Evolutionary conservation across 2,888 invertebrate genomes (phyloP), one percentile per base, ranked within the genome.

Genomic region (Zaprionus obscuricornis): DNA sequence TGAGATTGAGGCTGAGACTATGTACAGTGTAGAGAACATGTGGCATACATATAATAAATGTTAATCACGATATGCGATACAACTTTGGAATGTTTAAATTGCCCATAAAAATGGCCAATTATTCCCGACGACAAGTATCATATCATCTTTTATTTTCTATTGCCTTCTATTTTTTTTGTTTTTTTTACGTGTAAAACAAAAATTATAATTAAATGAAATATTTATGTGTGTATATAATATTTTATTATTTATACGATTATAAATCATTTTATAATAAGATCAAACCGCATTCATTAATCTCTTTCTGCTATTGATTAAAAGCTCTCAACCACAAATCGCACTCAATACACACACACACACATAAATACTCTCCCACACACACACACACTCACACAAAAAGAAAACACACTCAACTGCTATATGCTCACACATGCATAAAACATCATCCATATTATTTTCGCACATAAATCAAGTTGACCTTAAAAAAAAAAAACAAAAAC

Each of bases 391-490:
- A 14, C 14, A 27, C 31, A 43, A 29, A 49, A 24, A 24, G 24
- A 4, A 24, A 24, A 8, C n/a, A n/a, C n/a, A n/a, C n/a, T n/a
- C n/a, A n/a, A n/a, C n/a, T n/a, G n/a, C n/a, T n/a, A n/a, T n/a
- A n/a, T n/a, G n/a, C 10, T 34, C 24, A 27, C 52, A 31, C 31
- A 10, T 33, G 49, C 40, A 46, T 40, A 27, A 50, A 39, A 22
- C 51, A 18, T 10, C 57, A 52, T 49, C 22, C 58, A 64, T 67
- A 39, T 46, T 54, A 42, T 59, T 47, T 82, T 78, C 79, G 64
- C 75, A 72, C 66, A 83, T 83, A 83, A 78, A 78, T 78, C 70
- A 78, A 60, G 67, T 63, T 78, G 83, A 83, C 78, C 78, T 83
- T 83, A 83, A 75, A 78, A 74, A 65, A 54, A 42, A 13, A 36